Base-by-base conservation (phyloP, 2,113 vertebrate genomes). In the Octodon degus region DNA sequence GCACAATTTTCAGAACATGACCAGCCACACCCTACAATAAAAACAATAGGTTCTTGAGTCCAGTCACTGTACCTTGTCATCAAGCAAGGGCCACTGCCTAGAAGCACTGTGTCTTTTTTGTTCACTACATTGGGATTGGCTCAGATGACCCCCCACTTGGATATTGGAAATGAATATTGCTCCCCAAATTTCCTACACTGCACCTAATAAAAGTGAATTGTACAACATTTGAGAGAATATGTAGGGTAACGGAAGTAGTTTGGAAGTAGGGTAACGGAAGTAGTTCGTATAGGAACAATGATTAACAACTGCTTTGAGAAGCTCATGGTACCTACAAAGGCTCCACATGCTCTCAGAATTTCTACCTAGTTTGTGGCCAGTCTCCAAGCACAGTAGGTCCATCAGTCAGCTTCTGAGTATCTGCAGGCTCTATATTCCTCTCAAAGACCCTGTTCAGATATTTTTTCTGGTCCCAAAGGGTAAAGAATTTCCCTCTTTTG, bases 101-200 rank as follows among this genome's bases (percentile, higher is more conserved):
- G 30, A 17, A 80, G 43, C 43, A 27, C 7, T 79, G 43, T 17
- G 7, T 50, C 0, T 5, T 4, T 0, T 0, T 1, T 27, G 58
- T 11, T 27, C 47, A 40, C 34, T 62, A 1, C 27, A 0, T 74
- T 37, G 30, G 40, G 16, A 74, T 50, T 70, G 37, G 7, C 37
- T 60, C 55, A 60, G 32, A 19, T 22, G 27, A n/a, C 65, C 62
- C 37, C 37, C 17, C 25, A 5, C 34, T 3, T 74, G n/a, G 14
- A 14, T 34, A 20, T 7, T 70, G 6, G 40, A 7, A 3, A 19
- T 55, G 34, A 63, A 50, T 8, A 13, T 37, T 43, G 19, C 60
- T 74, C 27, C 37, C 68, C 37, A 9, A 0, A 19, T 72, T 63
- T 67, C 37, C 79, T 32, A 32, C 13, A 32, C 19, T 17, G 17